Evolutionary conservation across 2,113 vertebrate genomes (phyloP).

Genomic region (Cranoglanis bouderius): DNA sequence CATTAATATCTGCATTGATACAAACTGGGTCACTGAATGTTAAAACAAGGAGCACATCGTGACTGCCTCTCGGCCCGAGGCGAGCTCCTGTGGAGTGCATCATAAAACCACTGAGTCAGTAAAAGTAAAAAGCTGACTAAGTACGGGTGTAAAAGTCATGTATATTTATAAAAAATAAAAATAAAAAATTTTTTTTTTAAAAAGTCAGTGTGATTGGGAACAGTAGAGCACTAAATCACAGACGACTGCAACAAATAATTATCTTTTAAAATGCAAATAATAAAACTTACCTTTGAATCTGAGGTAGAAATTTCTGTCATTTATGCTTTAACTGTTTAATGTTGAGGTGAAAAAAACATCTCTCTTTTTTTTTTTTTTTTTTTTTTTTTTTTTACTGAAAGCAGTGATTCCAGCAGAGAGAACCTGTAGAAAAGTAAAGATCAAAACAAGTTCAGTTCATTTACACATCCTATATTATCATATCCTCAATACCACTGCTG

Average conservation of each 20-base stretch:
- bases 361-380: no score
- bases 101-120: slow-evolving; percentile 24
- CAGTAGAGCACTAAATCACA: neutral
- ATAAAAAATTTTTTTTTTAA: no score
- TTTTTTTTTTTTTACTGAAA: neutral
- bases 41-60: slow-evolving; percentile 31
- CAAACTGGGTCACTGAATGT: neutral
- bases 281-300: neutral
- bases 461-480: neutral
- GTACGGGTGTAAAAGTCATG: neutral
- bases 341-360: neutral
- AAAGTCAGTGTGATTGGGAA: neutral
- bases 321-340: neutral
- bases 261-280: neutral
- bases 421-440: neutral
- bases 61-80: neutral
- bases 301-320: neutral
- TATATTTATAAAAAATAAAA: no score
- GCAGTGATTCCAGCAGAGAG: neutral
- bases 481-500: neutral
- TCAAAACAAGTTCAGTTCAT: neutral
- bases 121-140: neutral
- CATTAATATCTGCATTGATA: neutral
- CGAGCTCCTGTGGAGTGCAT: neutral
- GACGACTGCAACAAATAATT: neutral